A percentile compares a stretch with the other conserved stretches of the same genome.
Evolutionary conservation across 2,888 invertebrate species (phyloP).

Genomic region (Cybosia mesomella): DNA sequence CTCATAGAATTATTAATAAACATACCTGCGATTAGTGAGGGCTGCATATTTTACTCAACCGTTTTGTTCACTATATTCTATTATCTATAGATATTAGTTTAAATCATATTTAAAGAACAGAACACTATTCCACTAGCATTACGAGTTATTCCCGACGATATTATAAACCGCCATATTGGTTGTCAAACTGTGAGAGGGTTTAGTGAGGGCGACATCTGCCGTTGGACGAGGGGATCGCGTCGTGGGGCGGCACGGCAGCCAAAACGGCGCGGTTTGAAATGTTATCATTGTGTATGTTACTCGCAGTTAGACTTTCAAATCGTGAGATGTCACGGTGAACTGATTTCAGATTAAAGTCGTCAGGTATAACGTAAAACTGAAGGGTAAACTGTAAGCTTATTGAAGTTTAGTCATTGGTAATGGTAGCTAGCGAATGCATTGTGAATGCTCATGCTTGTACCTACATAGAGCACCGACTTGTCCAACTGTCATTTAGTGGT

Average conservation of each 20-base stretch:
- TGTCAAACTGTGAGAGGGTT: slow-evolving; percentile 56
- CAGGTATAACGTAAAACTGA: slow-evolving; percentile 40
- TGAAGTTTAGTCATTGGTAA: slow-evolving; percentile 26
- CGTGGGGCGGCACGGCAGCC: slow-evolving; percentile 46
- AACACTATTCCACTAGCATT: slow-evolving; percentile 58
- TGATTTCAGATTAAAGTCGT: slow-evolving; percentile 44
- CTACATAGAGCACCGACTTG: background rate
- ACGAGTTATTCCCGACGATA: slow-evolving; percentile 58
- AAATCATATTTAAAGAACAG: slow-evolving; percentile 22
- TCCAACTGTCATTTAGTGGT: background rate
- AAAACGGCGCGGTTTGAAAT: slow-evolving; percentile 41
- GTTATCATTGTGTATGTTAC: slow-evolving; percentile 41
- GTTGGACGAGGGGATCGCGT: slow-evolving; percentile 51
- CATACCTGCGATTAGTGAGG: slow-evolving; percentile 45
- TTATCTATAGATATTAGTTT: slow-evolving; percentile 13
- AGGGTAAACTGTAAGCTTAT: slow-evolving; percentile 14
- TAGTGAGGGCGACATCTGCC: slow-evolving; percentile 66
- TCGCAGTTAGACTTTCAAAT: slow-evolving; percentile 48
- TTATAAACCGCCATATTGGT: slow-evolving; percentile 50
- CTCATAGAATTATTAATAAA: slow-evolving; percentile 22
- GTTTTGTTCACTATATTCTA: slow-evolving; percentile 34
- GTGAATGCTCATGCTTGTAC: background rate
- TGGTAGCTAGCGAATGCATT: background rate
- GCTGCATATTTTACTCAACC: slow-evolving; percentile 42
- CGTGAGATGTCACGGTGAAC: slow-evolving; percentile 58